Evolutionary conservation across 2,113 vertebrate species (phyloP), one percentile per base, ranked within the genome.

Genomic region (Motacilla tschutschensis): DNA sequence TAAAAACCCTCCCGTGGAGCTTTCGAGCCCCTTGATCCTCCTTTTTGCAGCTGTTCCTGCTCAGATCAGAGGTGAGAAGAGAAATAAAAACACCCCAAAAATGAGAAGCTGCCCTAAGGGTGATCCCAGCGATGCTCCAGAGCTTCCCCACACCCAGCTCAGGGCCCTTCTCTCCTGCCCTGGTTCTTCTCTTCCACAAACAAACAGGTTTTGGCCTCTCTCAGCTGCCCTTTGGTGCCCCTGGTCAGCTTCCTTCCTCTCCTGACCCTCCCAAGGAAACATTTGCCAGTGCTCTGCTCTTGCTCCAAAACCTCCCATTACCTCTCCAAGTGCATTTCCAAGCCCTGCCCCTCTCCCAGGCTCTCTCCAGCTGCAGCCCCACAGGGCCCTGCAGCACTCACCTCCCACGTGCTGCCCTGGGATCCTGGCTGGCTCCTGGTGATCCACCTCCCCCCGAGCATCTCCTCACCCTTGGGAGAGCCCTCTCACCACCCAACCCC

Each of bases 351-450:
- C 54, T 25, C 47, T 71, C 46, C 66, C 2, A 9, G 8, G 46
- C 31, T 9, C 29, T 15, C 24, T 33, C 9, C 28, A 21, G 31
- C 65, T 55, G 12, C 5, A 73, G 64, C 15, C 47, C 43, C 19
- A 14, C 7, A 29, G n/a, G 28, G 1, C n/a, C 1, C 66, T 8
- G 14, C 3, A 3, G 53, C 8, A 3, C 31, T 26, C 0, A 0
- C 12, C 21, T 53, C 47, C 71, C 62, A 12, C 76, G 5, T 0
- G 1, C 28, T 64, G 6, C 0, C 4, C 4, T 4, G 0, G 4
- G 10, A 28, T n/a, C n/a, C 31, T 3, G 12, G 21, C 48, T 58
- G 62, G 33, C 31, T 66, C 44, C 24, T 4, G 1, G 9, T 4
- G 31, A 81, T 41, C 33, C 1, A 55, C 15, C 65, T 43, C 0